These are phyloP conservation scores for Girardinichthys multiradiatus DNA, from an alignment of 2,113 vertebrate species.

Conservation along the genomic window DNA sequence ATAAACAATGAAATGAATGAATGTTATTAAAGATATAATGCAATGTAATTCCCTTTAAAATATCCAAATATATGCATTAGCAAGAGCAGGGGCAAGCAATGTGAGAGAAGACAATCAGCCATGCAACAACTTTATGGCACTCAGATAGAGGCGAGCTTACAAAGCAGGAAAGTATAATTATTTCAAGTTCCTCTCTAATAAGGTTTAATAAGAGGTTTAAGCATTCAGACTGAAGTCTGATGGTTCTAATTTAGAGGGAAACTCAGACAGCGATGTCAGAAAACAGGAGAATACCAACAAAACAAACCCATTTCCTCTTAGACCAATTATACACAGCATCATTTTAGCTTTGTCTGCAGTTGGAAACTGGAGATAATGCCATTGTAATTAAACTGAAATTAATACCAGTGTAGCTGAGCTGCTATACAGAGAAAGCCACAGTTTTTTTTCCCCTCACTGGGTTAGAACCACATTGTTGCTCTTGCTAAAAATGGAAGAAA, in stretches of 20 bases:
- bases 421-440: slow-evolving; percentile 26
- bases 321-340: slow-evolving; percentile 64
- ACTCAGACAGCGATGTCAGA: slow-evolving; percentile 41
- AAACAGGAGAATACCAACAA: slow-evolving; percentile 41
- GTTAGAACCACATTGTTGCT: slow-evolving; percentile 11
- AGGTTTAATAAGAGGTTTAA: slow-evolving; percentile 67
- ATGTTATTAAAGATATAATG: not conserved
- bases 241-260: slow-evolving; percentile 45
- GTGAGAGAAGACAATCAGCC: slow-evolving; percentile 6
- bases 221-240: slow-evolving; percentile 43
- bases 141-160: slow-evolving; percentile 19
- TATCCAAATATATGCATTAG: not conserved
- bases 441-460: not conserved
- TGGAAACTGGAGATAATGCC: slow-evolving; percentile 44
- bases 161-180: slow-evolving; percentile 49
- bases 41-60: not conserved
- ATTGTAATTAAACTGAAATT: slow-evolving; percentile 70
- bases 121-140: slow-evolving; percentile 7
- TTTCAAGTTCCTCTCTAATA: slow-evolving; percentile 61
- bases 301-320: slow-evolving; percentile 39
- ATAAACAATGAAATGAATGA: no score
- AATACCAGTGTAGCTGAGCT: slow-evolving; percentile 30
- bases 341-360: slow-evolving; percentile 61
- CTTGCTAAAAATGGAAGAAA: slow-evolving; percentile 33
- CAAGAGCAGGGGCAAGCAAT: not conserved